Percentiles rank a stretch among this genome's conserved stretches.
These are phyloP conservation scores for Nomada fucata DNA, from an alignment of 2,888 invertebrate genomes.

Conservation along the genomic window DNA sequence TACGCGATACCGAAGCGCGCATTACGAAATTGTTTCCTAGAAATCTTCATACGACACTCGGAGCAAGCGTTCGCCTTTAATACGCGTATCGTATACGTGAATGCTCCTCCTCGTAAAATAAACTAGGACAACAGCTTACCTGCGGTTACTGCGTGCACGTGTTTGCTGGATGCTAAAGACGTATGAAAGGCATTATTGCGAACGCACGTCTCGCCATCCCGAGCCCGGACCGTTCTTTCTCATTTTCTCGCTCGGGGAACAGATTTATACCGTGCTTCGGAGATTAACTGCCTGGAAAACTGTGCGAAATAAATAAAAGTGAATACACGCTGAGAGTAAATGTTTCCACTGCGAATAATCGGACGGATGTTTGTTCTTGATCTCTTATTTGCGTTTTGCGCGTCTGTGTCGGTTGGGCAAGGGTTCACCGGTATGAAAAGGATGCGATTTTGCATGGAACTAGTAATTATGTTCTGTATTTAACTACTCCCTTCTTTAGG, in stretches of 20 bases:
- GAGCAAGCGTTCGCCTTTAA: conserved; percentile 23
- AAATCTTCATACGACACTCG: conserved; percentile 38
- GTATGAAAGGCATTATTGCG: conserved; percentile 44
- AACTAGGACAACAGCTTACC: conserved; percentile 59
- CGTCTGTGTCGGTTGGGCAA: background rate
- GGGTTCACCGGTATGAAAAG: background rate
- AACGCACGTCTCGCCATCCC: conserved; percentile 21
- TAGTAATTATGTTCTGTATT: background rate
- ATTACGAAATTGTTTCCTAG: conserved; percentile 37
- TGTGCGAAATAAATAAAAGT: conserved; percentile 18
- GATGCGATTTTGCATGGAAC: background rate
- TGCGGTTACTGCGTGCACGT: conserved; percentile 44
- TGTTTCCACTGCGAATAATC: conserved; percentile 5
- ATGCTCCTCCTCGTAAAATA: conserved; percentile 54
- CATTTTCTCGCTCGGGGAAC: conserved; percentile 39
- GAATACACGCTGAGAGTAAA: conserved; percentile 4
- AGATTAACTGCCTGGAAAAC: conserved; percentile 34
- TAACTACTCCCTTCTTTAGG: background rate
- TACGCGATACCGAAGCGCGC: conserved; percentile 17
- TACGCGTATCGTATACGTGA: conserved; percentile 46
- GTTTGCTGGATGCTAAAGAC: conserved; percentile 42
- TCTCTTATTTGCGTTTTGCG: background rate
- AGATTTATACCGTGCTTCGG: conserved; percentile 16
- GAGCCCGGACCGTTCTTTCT: conserved; percentile 32
- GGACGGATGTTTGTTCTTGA: background rate